Evolutionary conservation across 2,797 vertebrate genomes (phyloP), one percentile per base, ranked within the genome.

Genomic region (Dermochelys coriacea): DNA sequence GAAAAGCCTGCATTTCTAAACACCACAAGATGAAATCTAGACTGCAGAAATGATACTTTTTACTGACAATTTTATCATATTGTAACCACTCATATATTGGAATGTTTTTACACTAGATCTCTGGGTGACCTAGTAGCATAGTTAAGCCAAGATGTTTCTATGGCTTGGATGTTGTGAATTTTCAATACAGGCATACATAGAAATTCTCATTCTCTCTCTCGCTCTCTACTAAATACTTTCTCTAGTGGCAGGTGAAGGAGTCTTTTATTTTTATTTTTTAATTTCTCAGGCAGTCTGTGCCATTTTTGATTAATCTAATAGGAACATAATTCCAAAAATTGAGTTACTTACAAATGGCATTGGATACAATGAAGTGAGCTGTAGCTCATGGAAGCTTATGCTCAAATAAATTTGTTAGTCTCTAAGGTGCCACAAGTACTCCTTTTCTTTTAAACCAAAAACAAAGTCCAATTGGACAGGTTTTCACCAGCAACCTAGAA

Each of bases 1-100:
- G 51, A 80, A 78, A 93, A 85, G n/a, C 83, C 84, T 82, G 34
- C 29, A 89, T 93, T 94, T 93, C 41, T 77, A 94, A 94, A 84
- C 37, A 61, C 94, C 93, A 95, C 86, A 59, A 80, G 57, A 93
- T 82, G 85, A 88, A 89, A 87, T 45, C 34, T n/a, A 74, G 57
- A 89, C n/a, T 92, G 89, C 93, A 49, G 85, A 74, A 82, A 89
- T 74, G 18, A 78, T 88, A 71, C 12, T 2, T 18, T 5, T 91
- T 91, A 50, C 75, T 89, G 68, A 37, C 55, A 87, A 15, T 83
- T 34, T 31, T 4, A n/a, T 86, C 23, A 10, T 86, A 5, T 57
- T 80, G 41, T 1, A 5, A 34, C 50, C 86, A 6, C 50, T 54
- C 10, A 21, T 96, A 10, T 64, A 88, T 68, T 84, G 37, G 47